Base-by-base conservation (phyloP, 2,888 invertebrate genomes). In the Cyclophora punctaria region DNA sequence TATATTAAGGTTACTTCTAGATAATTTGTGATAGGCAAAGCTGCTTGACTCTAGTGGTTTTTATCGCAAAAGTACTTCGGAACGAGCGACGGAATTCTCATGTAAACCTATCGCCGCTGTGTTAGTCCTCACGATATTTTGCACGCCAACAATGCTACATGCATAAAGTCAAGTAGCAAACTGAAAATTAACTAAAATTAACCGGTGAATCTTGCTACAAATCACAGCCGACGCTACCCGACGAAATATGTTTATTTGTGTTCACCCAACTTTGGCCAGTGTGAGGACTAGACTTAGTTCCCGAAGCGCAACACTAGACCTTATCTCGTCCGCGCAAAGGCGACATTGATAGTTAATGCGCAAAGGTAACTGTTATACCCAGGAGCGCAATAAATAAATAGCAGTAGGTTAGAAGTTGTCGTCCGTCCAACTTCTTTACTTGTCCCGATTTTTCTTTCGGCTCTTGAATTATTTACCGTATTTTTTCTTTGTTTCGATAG, bases 321-420 rank as follows among this genome's bases (percentile, higher is more conserved):
- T 54, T 72, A 59, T 3, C 0, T 2, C 35, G 2, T 45, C 2
- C 47, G 2, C 7, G 55, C 59, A 68, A 58, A 56, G 52, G 46
- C 40, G 37, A 35, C 7, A 33, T 3, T 37, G n/a, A 7, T 33
- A 43, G 51, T 51, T 50, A 46, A 57, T 45, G 51, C 20, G 43
- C 35, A 46, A 49, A 52, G 56, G 62, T 57, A 65, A 66, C 62
- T 63, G 60, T 59, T 64, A 75, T 75, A 73, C 79, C 79, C 78
- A 67, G 67, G 64, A 76, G 82, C 69, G 70, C 71, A 72, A 81
- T 82, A 83, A 82, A 83, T 83, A 83, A 82, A 81, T 80, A 81
- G 77, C 77, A 73, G 74, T 66, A 71, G 74, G 72, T 72, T 64
- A 73, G 69, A 78, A 78, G 73, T 77, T 74, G 69, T 65, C 66